Conservation (phyloP, 2,797 vertebrate genomes). For the Myotis pilosus region DNA sequence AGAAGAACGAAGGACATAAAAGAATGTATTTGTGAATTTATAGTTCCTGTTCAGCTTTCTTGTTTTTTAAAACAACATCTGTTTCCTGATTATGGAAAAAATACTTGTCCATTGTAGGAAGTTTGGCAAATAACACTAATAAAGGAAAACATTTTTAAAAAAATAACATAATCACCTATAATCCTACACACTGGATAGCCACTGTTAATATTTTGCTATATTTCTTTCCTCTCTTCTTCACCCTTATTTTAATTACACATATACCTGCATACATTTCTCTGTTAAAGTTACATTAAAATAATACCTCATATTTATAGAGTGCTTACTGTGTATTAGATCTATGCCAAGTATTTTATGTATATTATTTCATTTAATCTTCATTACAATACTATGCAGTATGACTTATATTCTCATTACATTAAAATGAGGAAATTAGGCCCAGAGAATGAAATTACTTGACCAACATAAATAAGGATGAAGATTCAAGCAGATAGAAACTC, state of each 20-base stretch:
- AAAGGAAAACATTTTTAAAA: not conserved
- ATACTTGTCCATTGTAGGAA: not conserved
- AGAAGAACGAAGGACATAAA: not conserved
- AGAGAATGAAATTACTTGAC: constrained; percentile 8
- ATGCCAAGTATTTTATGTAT: not conserved
- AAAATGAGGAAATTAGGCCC: not conserved
- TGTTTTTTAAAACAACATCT: not conserved
- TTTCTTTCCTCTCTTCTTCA: not conserved
- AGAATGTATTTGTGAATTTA: not conserved
- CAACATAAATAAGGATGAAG: not conserved
- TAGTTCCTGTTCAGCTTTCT: not conserved
- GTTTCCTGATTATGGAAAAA: not conserved
- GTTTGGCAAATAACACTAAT: not conserved
- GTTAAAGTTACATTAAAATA: not conserved
- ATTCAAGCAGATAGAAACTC: not conserved
- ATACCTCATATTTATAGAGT: not conserved
- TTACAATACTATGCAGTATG: not conserved
- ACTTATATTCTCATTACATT: not conserved
- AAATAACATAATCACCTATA: not conserved
- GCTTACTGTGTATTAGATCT: not conserved
- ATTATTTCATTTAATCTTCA: constrained; percentile 33
- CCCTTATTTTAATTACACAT: not conserved
- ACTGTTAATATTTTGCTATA: not conserved
- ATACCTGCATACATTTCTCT: not conserved
- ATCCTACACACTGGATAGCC: not conserved